phyloP scores from a whole-genome alignment of 2,113 vertebrate genomes.

The Festucalex cinctus region DNA sequence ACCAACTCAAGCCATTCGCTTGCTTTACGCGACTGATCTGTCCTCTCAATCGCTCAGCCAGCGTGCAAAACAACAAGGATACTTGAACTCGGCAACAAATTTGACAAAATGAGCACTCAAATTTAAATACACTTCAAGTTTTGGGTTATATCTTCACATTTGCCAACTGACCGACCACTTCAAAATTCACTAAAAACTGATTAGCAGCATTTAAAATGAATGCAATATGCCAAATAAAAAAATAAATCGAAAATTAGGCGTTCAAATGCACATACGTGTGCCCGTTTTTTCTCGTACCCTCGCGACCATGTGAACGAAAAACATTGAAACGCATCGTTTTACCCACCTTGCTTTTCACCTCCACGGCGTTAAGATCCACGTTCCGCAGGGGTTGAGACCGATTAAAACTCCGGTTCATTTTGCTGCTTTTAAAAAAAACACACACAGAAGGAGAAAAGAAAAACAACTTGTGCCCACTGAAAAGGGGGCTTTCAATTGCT shows the following conservation, averaged over 20 bases:
- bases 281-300: neutral
- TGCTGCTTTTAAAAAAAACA: constrained; percentile 9
- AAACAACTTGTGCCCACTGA: constrained; percentile 53
- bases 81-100: neutral
- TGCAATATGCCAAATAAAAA: neutral
- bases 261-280: neutral
- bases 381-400: constrained; percentile 85
- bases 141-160: neutral
- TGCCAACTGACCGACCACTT: neutral
- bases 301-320: neutral
- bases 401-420: constrained; percentile 91
- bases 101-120: neutral
- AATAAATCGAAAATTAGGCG: neutral
- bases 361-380: constrained; percentile 83
- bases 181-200: neutral
- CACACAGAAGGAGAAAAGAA: neutral
- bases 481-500: constrained; percentile 43
- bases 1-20: neutral
- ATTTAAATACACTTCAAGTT: neutral
- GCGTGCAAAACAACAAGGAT: neutral
- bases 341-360: constrained; percentile 96
- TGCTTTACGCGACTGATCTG: neutral
- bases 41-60: neutral
- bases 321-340: neutral
- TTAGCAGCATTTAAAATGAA: neutral